Conservation (phyloP, 2,888 invertebrate genomes). For the Stenolophus ochropezus region DNA sequence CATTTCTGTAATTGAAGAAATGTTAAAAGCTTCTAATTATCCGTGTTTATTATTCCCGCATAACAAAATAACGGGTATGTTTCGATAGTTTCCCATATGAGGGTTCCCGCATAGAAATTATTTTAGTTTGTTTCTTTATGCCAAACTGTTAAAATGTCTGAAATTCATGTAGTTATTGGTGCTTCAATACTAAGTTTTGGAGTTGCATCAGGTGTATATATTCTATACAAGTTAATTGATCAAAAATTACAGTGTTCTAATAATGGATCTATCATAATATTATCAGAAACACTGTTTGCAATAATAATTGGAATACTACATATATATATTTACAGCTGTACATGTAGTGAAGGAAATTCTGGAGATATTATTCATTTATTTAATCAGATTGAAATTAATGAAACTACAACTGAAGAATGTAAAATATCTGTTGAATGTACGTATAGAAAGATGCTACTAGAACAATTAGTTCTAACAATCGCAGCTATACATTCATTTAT, state of each 20-base stretch:
- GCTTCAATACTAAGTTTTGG: conserved; percentile 18
- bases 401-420: neutral
- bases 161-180: conserved; percentile 43
- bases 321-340: conserved; percentile 63
- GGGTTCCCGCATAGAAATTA: conserved; percentile 53
- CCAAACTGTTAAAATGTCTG: conserved; percentile 28
- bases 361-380: neutral
- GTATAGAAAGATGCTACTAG: conserved; percentile 65
- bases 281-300: conserved; percentile 68
- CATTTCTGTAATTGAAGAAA: conserved; percentile 64
- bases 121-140: conserved; percentile 10
- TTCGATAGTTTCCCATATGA: neutral
- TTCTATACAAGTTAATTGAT: conserved; percentile 29
- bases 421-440: conserved; percentile 39
- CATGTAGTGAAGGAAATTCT: neutral
- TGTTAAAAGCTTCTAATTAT: neutral
- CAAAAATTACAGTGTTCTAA: conserved; percentile 7
- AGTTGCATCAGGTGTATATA: conserved; percentile 13
- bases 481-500: conserved; percentile 69
- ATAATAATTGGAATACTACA: conserved; percentile 69
- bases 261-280: conserved; percentile 61
- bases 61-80: conserved; percentile 38
- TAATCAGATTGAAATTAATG: conserved; percentile 35
- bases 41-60: conserved; percentile 40
- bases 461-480: conserved; percentile 68